Evolutionary conservation across 2,113 vertebrate species (phyloP).

Genomic region (Manacus vitellinus): DNA sequence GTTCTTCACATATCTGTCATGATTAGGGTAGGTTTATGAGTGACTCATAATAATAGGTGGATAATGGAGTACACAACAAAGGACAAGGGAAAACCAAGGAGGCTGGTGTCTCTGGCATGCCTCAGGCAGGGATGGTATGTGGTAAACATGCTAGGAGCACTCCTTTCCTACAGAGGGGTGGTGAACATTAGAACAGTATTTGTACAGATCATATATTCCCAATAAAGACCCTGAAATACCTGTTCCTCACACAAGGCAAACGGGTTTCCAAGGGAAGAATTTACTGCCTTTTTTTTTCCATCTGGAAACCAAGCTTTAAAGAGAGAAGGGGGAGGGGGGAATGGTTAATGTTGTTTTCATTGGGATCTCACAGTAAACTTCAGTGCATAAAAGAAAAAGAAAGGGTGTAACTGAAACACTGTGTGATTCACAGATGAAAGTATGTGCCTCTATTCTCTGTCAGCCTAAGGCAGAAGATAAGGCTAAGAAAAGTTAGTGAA

Average conservation of each 20-base stretch:
- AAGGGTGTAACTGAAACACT: not conserved
- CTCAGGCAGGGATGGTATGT: not conserved
- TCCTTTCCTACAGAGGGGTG: not conserved
- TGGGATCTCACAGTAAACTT: not conserved
- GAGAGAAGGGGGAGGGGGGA: not conserved
- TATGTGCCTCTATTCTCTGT: not conserved
- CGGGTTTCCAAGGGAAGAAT: not conserved
- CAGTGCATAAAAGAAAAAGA: not conserved
- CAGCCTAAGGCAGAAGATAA: not conserved
- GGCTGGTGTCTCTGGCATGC: not conserved
- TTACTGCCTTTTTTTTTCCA: not conserved
- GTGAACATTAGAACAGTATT: not conserved
- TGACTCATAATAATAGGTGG: not conserved
- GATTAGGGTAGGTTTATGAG: not conserved
- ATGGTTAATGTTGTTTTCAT: not conserved
- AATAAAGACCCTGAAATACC: conserved; percentile 21
- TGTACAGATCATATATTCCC: not conserved
- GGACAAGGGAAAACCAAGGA: not conserved
- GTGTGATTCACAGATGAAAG: not conserved
- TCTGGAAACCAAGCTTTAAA: not conserved
- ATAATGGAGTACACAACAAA: not conserved
- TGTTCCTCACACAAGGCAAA: conserved; percentile 17
- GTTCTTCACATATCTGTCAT: not conserved
- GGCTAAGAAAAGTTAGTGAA: not conserved
- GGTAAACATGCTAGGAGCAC: not conserved